A percentile compares a stretch with the other conserved stretches of the same genome.
These are phyloP conservation scores for Epirrhoe alternata DNA, from an alignment of 2,888 invertebrate species.

Conservation along the genomic window DNA sequence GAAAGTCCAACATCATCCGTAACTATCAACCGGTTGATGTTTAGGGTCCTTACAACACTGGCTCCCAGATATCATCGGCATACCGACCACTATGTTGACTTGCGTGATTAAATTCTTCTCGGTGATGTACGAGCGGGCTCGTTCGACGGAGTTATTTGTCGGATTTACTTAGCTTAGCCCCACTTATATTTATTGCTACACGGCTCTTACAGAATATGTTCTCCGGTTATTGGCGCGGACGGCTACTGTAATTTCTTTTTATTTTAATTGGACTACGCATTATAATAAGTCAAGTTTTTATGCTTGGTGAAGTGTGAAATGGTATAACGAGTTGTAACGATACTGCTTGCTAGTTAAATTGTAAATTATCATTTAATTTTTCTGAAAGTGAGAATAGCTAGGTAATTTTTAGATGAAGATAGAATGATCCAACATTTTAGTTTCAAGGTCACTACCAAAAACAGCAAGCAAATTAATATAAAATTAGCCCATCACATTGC, in stretches of 20 bases:
- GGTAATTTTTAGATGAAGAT: neutral
- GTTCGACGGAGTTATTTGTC: conserved; percentile 63
- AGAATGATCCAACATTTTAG: neutral
- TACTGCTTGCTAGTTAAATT: neutral
- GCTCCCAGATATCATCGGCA: conserved; percentile 75
- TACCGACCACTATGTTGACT: conserved; percentile 72
- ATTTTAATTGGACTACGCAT: conserved; percentile 21
- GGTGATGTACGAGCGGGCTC: conserved; percentile 61
- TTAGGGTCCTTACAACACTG: conserved; percentile 34
- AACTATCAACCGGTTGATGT: conserved; percentile 5
- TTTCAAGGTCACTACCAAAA: no score
- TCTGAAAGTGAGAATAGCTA: neutral
- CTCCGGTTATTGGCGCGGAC: conserved; percentile 30
- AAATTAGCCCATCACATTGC: no score
- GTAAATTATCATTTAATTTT: neutral
- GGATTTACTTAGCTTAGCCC: conserved; percentile 51
- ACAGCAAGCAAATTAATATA: no score
- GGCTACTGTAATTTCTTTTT: conserved; percentile 36
- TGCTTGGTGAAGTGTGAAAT: conserved; percentile 12
- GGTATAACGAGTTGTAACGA: neutral
- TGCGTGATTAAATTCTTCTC: conserved; percentile 80
- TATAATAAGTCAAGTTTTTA: conserved; percentile 18
- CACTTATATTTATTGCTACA: conserved; percentile 48
- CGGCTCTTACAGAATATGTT: conserved; percentile 37
- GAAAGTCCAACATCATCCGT: neutral